A percentile compares a stretch with the other conserved stretches of the same genome.
Conservation (phyloP, 1,140 invertebrate species). For the Nilaparvata lugens region DNA sequence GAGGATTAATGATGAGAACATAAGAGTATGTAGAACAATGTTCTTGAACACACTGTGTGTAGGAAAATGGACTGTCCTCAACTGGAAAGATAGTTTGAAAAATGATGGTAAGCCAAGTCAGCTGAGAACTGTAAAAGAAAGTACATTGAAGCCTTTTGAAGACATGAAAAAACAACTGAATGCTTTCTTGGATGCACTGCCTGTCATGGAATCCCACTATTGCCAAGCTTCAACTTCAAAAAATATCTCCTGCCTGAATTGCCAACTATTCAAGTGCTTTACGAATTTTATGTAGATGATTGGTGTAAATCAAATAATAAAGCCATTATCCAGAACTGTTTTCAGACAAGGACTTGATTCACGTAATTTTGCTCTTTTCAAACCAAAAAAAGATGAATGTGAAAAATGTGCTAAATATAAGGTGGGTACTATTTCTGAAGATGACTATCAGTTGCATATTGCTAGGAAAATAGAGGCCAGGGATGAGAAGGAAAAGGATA, state of each 20-base stretch:
- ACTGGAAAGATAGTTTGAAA: neutral
- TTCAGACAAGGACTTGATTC: neutral
- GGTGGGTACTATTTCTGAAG: neutral
- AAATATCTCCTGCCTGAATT: neutral
- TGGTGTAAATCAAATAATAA: neutral
- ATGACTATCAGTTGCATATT: neutral
- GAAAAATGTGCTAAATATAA: neutral
- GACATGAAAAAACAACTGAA: neutral
- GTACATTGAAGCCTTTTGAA: neutral
- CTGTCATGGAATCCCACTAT: neutral
- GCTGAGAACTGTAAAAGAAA: too few species aligned
- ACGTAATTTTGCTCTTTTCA: neutral
- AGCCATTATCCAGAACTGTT: neutral
- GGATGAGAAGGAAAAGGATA: neutral
- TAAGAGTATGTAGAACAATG: neutral
- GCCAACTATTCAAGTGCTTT: neutral
- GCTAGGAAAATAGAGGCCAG: neutral
- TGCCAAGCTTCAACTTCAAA: neutral
- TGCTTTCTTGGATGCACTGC: neutral
- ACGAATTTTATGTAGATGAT: neutral
- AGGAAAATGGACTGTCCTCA: neutral
- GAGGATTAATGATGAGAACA: neutral
- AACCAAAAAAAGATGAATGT: neutral
- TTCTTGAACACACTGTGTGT: neutral
- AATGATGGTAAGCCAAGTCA: neutral